Percentiles rank a stretch among this genome's conserved stretches.
Conservation (phyloP, 1,140 invertebrate species). For the Phymastichus coffea region DNA sequence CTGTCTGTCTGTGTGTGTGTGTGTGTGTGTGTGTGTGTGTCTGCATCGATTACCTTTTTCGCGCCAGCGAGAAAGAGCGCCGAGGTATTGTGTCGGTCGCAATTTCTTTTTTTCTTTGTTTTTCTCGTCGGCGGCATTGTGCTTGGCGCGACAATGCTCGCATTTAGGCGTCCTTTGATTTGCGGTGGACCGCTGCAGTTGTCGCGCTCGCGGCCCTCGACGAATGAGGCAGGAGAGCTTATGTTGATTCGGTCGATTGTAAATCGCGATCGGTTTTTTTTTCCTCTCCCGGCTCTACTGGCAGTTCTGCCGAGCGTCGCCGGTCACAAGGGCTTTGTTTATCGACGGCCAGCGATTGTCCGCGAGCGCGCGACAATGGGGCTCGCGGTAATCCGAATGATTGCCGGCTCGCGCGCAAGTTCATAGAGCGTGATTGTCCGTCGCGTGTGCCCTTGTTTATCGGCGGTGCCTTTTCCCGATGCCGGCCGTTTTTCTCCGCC, state of each 20-base stretch:
- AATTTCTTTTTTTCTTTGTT: no score
- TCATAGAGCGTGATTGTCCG: no score
- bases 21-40: no score
- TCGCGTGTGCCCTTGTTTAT: no score
- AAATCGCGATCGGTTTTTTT: slow-evolving; percentile 1
- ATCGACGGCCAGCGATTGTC: not conserved
- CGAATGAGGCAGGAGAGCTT: not conserved
- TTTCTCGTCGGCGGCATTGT: no score
- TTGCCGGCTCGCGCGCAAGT: no score
- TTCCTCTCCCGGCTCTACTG: not conserved
- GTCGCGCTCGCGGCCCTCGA: not conserved
- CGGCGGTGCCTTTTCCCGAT: no score
- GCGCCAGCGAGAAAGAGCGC: not conserved
- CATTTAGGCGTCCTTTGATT: not conserved
- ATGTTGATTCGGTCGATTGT: slow-evolving; percentile 8
- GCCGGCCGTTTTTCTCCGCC: no score
- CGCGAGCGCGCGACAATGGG: not conserved
- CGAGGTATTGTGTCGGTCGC: not conserved
- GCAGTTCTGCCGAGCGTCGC: no score
- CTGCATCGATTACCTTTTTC: no score
- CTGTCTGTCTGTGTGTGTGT: no score
- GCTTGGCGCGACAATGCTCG: not conserved
- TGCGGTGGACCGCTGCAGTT: no score
- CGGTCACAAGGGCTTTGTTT: not conserved
- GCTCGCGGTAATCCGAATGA: not conserved